Evolutionary conservation across 1,140 invertebrate genomes (phyloP), one percentile per base, ranked within the genome.

Genomic region (Panonychus citri): DNA sequence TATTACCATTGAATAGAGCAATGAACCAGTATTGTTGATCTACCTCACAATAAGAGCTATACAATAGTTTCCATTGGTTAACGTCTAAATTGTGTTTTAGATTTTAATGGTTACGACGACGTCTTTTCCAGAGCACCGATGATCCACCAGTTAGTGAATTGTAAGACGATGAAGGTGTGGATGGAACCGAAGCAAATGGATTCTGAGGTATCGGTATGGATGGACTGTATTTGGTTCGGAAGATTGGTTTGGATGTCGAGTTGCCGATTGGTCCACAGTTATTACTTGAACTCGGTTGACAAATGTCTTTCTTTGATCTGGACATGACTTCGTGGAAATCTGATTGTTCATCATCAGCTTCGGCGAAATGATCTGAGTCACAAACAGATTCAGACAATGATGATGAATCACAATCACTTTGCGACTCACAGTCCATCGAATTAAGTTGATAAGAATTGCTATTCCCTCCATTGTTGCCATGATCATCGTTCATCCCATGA

Each of bases 341-440:
- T 30, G 52, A 53, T 39, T 53, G 52, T 39, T 53, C 52, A 53
- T 53, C 52, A 25, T 53, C 52, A 39, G 52, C 52, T 19, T 53
- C 52, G 2, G 12, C 28, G n/a, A 53, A 53, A 24, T 37, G 34
- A 13, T 39, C 34, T 1, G 52, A 24, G 19, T 53, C 52, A 19
- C 52, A 53, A 21, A 30, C 34, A 26, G 19, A 25, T 39, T 53
- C 52, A 1, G 52, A 53, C 2, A 53, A 17, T 21, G 52, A 53
- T 10, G 52, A 37, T 19, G 28, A 37, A 37, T 39, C 34, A 53
- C 19, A 21, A 34, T n/a, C n/a, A n/a, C 52, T 53, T 15, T 15
- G 21, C 10, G n/a, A 21, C 10, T 53, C 52, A 39, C 28, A 39
- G 12, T 53, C 52, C 52, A 53, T 53, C 13, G 15, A 15, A 34